A percentile compares a stretch with the other conserved stretches of the same genome.
phyloP scores from a whole-genome alignment of 2,113 vertebrate species.

The Aspiorhynchus laticeps region DNA sequence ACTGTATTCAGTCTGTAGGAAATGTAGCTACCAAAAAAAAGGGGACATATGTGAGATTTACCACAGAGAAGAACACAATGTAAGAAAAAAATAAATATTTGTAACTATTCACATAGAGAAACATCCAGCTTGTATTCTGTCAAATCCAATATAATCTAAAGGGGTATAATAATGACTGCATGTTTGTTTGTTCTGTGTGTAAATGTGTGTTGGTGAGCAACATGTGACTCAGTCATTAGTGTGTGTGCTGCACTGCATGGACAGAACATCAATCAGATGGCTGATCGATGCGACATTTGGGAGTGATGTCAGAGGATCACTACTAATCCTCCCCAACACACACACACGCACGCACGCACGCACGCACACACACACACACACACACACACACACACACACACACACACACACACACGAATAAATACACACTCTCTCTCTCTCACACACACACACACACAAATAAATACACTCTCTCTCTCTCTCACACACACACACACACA shows the following conservation, averaged over 20 bases:
- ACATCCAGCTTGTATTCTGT: not conserved
- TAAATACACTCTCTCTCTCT: too few relatives aligned
- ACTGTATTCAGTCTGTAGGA: not conserved
- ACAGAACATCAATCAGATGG: constrained; percentile 62
- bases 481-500: too few relatives aligned
- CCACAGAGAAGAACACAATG: not conserved
- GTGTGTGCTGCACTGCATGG: constrained; percentile 56
- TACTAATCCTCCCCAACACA: constrained; percentile 18
- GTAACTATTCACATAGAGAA: not conserved
- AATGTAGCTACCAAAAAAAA: not conserved
- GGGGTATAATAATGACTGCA: not conserved
- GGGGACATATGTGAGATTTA: not conserved
- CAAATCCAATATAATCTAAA: constrained; percentile 13
- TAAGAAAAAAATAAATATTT: not conserved
- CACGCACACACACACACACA: too few relatives aligned
- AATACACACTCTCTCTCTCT: too few relatives aligned
- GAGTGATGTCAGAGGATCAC: constrained; percentile 51
- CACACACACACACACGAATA: not conserved
- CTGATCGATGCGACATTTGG: constrained; percentile 64
- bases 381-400: not conserved
- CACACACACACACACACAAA: not conserved
- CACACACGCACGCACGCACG: not conserved
- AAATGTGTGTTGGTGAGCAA: constrained; percentile 26
- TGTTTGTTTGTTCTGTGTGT: constrained; percentile 28
- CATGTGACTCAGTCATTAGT: constrained; percentile 54